Percentiles rank a stretch among this genome's conserved stretches.
These are phyloP conservation scores for Drosophila vallismaia DNA, from an alignment of 2,888 invertebrate species.

Conservation along the genomic window DNA sequence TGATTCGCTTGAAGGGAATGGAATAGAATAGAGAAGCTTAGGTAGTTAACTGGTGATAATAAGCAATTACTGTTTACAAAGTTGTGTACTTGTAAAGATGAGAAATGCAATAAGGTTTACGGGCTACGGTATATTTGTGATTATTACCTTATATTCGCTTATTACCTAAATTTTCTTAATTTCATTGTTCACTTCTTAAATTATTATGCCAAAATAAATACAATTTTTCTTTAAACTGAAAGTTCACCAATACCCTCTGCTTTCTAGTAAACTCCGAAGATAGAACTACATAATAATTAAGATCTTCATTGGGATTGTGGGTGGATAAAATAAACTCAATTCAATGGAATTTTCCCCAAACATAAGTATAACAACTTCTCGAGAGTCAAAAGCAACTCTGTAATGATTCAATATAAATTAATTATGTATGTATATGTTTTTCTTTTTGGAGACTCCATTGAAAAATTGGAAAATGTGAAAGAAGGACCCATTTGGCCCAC, in stretches of 20 bases:
- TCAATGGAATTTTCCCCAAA: too few species aligned
- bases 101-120: constrained; percentile 27
- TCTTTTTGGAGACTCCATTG: too few species aligned
- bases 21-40: neutral
- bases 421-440: too few species aligned
- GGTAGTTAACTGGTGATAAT: constrained; percentile 63
- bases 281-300: neutral
- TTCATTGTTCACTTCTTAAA: constrained; percentile 37
- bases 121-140: constrained; percentile 54
- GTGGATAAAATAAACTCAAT: too few species aligned
- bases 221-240: constrained; percentile 41
- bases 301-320: too few species aligned
- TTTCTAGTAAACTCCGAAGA: neutral
- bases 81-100: constrained; percentile 1
- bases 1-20: constrained; percentile 7
- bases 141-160: constrained; percentile 55
- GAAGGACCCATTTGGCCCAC: too few species aligned
- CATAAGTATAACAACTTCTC: too few species aligned
- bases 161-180: constrained; percentile 41
- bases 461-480: too few species aligned
- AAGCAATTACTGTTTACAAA: constrained; percentile 69
- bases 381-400: too few species aligned
- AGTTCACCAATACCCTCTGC: neutral
- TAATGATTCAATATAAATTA: too few species aligned
- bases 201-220: constrained; percentile 59